Conservation (phyloP, 1,140 invertebrate genomes). For the Delia radicum region DNA sequence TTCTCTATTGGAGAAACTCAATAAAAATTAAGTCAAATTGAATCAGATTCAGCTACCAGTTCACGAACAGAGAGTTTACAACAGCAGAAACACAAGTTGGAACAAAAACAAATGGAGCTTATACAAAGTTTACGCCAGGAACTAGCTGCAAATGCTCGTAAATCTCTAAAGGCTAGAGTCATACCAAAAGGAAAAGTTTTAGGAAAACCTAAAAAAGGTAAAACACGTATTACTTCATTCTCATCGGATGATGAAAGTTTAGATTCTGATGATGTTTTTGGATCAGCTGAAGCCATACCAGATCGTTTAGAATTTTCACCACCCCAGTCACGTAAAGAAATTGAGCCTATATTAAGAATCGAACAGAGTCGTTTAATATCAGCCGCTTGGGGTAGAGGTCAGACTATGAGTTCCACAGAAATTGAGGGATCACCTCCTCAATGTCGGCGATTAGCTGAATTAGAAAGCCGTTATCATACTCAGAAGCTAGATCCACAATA, state of each 20-base stretch:
- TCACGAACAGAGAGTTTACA: conserved; percentile 68
- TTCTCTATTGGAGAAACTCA: conserved; percentile 64
- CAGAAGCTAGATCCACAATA: conserved; percentile 62
- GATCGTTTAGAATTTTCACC: conserved; percentile 68
- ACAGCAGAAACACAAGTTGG: conserved; percentile 57
- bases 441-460: conserved; percentile 61
- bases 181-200: conserved; percentile 51
- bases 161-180: conserved; percentile 46
- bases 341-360: conserved; percentile 68
- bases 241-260: conserved; percentile 71
- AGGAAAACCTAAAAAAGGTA: conserved; percentile 58
- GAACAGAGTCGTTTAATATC: conserved; percentile 68
- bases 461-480: conserved; percentile 63
- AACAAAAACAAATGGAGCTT: conserved; percentile 58
- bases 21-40: conserved; percentile 71
- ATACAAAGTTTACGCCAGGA: conserved; percentile 55
- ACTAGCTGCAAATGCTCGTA: conserved; percentile 44
- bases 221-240: conserved; percentile 70
- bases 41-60: conserved; percentile 69
- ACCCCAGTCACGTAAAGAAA: conserved; percentile 69
- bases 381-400: conserved; percentile 66
- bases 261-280: conserved; percentile 72
- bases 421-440: conserved; percentile 71
- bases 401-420: conserved; percentile 72
- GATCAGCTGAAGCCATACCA: conserved; percentile 68